phyloP scores from a whole-genome alignment of 2,797 vertebrate species.

The Sphenopsis melanotis region DNA sequence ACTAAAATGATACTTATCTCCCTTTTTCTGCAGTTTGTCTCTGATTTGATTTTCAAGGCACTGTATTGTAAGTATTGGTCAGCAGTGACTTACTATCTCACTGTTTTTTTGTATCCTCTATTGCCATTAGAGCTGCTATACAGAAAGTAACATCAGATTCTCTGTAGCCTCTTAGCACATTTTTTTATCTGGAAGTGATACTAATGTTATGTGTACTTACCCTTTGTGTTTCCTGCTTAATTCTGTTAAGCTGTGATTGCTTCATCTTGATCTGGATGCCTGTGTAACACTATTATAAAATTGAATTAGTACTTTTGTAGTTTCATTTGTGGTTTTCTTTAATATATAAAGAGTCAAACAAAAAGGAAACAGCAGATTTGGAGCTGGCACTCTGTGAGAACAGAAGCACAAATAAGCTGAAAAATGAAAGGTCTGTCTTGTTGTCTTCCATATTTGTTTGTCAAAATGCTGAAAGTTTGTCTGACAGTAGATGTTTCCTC shows the following conservation, averaged over 20 bases:
- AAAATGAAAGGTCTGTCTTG: neutral
- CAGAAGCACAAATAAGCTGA: neutral
- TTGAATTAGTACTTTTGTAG: neutral
- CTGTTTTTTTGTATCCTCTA: neutral
- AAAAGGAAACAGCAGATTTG: neutral
- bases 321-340: neutral
- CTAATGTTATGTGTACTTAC: neutral
- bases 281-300: neutral
- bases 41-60: slow-evolving; percentile 21
- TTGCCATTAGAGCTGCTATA: neutral
- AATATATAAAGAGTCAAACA: neutral
- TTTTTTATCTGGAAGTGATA: neutral
- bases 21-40: slow-evolving; percentile 31
- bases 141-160: neutral
- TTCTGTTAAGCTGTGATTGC: neutral
- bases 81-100: neutral
- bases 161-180: neutral
- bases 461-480: neutral
- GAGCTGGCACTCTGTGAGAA: neutral
- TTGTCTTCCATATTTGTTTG: neutral
- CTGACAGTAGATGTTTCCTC: neutral
- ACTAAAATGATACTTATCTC: neutral
- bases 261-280: neutral
- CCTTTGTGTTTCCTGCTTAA: neutral
- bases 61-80: neutral